phyloP scores from a whole-genome alignment of 2,888 invertebrate genomes.

The Aporophyla lueneburgensis region DNA sequence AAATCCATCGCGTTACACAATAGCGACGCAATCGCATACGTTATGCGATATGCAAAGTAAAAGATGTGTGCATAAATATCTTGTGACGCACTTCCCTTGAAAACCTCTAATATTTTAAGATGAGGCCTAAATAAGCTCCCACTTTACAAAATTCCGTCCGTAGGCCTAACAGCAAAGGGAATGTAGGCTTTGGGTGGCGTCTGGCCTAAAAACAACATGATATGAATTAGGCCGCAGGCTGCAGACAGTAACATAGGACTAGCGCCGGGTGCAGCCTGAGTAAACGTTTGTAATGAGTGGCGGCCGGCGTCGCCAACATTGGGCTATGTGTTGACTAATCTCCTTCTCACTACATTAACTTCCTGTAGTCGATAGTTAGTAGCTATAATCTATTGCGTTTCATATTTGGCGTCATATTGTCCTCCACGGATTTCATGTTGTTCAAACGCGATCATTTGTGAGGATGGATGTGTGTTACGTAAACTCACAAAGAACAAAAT shows the following conservation, averaged over 20 bases:
- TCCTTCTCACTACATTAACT: not conserved
- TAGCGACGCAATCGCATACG: not conserved
- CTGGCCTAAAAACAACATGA: not conserved
- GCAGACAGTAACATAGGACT: not conserved
- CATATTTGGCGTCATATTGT: no score
- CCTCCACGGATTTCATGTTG: no score
- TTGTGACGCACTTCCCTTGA: not conserved
- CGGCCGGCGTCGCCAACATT: not conserved
- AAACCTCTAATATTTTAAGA: not conserved
- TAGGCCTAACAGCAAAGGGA: not conserved
- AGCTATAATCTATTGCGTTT: no score
- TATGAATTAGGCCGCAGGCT: not conserved
- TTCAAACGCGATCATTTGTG: no score
- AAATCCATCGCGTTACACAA: not conserved
- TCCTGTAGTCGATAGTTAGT: no score
- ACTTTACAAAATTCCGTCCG: not conserved
- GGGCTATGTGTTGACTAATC: not conserved
- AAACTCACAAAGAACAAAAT: no score
- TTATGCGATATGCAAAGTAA: not conserved
- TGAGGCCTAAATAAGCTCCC: not conserved
- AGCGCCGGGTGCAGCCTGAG: not conserved
- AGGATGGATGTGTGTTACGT: no score
- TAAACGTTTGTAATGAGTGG: not conserved
- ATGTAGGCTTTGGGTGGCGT: not conserved
- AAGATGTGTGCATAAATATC: not conserved